Evolutionary conservation across 2,113 vertebrate genomes (phyloP), one percentile per base, ranked within the genome.

Genomic region (Tychaedon coryphoeus): DNA sequence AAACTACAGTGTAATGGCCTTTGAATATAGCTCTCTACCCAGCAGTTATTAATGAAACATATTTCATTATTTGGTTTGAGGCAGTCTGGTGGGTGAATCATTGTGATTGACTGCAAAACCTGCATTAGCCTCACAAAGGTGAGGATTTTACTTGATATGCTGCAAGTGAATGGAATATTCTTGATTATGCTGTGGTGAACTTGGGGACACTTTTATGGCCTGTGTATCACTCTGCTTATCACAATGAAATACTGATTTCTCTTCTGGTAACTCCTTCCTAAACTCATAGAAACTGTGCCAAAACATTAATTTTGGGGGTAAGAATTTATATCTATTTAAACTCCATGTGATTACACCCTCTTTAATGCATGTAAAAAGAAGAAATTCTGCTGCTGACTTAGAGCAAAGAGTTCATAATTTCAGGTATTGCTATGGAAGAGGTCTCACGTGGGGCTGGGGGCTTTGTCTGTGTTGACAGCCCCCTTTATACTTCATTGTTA

Each of bases 401-500:
- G 8, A 75, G 5, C 6, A 88, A 18, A 54, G 25, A 9, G 9
- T 38, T 58, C 8, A 11, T 38, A 19, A 62, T 71, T 88, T 88
- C 57, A 92, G 54, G 34, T 53, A 40, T 75, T 36, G 64, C 9
- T 53, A 31, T 12, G 10, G n/a, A 40, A 90, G 64, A 86, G 8
- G 5, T 62, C 34, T 71, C 8, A 31, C 0, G 0, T 40, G 24
- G 54, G 65, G 38, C 26, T 40, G 24, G 8, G 19, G 14, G 3
- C 6, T 60, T 64, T 60, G 34, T 22, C 43, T 60, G 6, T 66
- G 10, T 29, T 72, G 36, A 42, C 33, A 66, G 5, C 8, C 14
- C 9, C 14, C 13, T 53, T 61, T 42, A 33, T 14, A 33, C 18
- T n/a, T 61, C 8, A 45, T n/a, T 25, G 45, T 53, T 81, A 70